These are phyloP conservation scores for Xiphophorus hellerii DNA, from an alignment of 2,113 vertebrate genomes.

Conservation along the genomic window DNA sequence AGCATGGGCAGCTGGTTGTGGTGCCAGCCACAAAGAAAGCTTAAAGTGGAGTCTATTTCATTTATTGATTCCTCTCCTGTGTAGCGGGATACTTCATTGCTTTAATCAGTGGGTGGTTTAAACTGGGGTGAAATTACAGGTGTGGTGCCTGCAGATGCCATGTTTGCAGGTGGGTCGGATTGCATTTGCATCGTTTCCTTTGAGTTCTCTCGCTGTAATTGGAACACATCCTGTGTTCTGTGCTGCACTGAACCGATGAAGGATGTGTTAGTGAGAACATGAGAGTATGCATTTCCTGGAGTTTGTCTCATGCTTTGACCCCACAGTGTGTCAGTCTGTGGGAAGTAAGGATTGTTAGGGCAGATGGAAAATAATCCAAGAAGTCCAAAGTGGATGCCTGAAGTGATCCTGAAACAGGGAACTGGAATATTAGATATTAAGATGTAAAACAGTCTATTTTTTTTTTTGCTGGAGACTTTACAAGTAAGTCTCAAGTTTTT, in stretches of 20 bases:
- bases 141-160: slow-evolving; percentile 42
- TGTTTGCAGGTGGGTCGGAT: slow-evolving; percentile 41
- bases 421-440: too few relatives aligned
- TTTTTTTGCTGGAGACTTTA: too few relatives aligned
- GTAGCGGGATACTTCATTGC: slow-evolving; percentile 84
- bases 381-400: too few relatives aligned
- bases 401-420: too few relatives aligned
- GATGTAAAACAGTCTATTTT: too few relatives aligned
- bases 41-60: slow-evolving; percentile 86
- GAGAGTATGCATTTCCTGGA: not conserved
- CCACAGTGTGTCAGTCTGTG: not conserved
- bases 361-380: too few relatives aligned
- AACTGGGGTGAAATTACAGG: slow-evolving; percentile 35
- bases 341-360: not conserved
- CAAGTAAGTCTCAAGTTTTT: too few relatives aligned
- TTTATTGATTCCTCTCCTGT: slow-evolving; percentile 87
- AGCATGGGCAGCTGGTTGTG: slow-evolving; percentile 83
- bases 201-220: not conserved
- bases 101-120: slow-evolving; percentile 74
- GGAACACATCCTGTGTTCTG: not conserved
- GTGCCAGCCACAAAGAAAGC: slow-evolving; percentile 82
- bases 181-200: slow-evolving; percentile 18
- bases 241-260: not conserved
- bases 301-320: not conserved
- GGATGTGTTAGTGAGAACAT: not conserved